phyloP scores from a whole-genome alignment of 2,113 vertebrate genomes.

The Python bivittatus region DNA sequence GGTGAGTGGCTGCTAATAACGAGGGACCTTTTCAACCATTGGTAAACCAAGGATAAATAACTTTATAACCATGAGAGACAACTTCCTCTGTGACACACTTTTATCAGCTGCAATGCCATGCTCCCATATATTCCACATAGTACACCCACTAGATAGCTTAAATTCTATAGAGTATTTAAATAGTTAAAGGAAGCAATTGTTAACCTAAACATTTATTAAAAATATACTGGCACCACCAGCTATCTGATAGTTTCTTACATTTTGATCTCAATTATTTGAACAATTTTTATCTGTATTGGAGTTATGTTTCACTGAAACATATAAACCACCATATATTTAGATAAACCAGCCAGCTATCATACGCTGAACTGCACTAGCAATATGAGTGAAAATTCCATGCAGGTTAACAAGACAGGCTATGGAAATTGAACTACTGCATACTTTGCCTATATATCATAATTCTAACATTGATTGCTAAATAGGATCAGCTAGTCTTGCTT shows the following conservation, averaged over 20 bases:
- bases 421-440: constrained; percentile 27
- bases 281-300: constrained; percentile 8
- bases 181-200: too few relatives aligned
- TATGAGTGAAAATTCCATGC: constrained; percentile 46
- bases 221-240: too few relatives aligned
- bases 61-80: neutral
- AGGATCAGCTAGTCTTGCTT: constrained; percentile 41
- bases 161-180: neutral
- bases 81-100: neutral
- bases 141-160: neutral
- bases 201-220: too few relatives aligned
- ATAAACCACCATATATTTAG: constrained; percentile 51
- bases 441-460: constrained; percentile 51
- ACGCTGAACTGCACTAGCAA: constrained; percentile 46
- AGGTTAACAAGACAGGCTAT: constrained; percentile 15
- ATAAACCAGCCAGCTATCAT: constrained; percentile 31
- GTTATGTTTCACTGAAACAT: constrained; percentile 49
- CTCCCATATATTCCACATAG: neutral
- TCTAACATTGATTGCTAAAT: constrained; percentile 53
- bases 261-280: too few relatives aligned
- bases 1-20: neutral
- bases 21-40: neutral
- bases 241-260: constrained; percentile 38
- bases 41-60: neutral
- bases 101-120: neutral